phyloP scores from a whole-genome alignment of 2,113 vertebrate genomes.

The Sinosuthora webbiana region DNA sequence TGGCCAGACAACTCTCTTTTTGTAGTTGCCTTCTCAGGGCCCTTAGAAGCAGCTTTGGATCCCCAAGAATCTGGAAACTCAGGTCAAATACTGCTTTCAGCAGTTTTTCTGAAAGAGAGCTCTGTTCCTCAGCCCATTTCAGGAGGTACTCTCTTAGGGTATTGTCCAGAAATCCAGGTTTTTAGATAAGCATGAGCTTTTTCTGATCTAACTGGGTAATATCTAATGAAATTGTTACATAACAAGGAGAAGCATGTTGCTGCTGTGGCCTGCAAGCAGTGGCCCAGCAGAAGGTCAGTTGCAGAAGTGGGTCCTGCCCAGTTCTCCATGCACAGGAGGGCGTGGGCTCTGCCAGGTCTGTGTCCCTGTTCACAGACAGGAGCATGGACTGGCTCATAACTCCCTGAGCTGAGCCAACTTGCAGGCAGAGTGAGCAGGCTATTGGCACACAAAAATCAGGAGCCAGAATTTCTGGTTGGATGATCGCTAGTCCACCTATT shows the following conservation, averaged over 20 bases:
- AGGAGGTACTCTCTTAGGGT: neutral
- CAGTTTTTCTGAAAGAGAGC: neutral
- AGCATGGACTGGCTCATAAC: rapidly evolving
- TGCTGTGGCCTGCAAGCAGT: neutral
- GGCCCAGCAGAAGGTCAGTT: neutral
- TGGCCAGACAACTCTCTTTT: neutral
- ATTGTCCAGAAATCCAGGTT: neutral
- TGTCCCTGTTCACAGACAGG: rapidly evolving
- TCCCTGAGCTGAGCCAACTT: neutral
- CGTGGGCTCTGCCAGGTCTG: rapidly evolving
- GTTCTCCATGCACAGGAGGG: neutral
- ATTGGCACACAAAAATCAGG: neutral
- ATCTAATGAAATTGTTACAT: rapidly evolving
- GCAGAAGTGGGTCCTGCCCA: neutral
- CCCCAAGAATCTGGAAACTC: neutral
- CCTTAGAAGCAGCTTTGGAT: neutral
- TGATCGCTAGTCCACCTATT: neutral
- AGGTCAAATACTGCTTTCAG: neutral
- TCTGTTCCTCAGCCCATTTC: neutral
- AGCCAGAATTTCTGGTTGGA: neutral
- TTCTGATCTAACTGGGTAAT: neutral
- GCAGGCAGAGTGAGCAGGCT: neutral
- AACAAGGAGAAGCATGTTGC: neutral
- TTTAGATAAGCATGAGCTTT: neutral
- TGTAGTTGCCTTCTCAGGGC: neutral